Percentiles rank a stretch among this genome's conserved stretches.
phyloP scores from a whole-genome alignment of 2,797 vertebrate genomes.

The Urocyon cinereoargenteus region DNA sequence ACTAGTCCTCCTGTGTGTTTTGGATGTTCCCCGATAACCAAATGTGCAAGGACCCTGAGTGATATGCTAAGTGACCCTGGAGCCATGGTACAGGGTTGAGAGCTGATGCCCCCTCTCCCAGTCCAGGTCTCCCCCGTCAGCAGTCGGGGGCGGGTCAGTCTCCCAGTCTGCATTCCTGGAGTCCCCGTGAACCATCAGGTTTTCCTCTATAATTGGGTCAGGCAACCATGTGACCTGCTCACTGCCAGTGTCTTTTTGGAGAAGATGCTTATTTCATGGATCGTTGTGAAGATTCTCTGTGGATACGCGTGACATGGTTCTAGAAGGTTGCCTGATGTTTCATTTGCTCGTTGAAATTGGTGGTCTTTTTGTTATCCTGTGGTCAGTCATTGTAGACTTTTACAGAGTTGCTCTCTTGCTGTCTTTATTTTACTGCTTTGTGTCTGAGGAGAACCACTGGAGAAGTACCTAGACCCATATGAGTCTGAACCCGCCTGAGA shows the following conservation, averaged over 20 bases:
- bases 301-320: not conserved
- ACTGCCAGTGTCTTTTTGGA: constrained; percentile 41
- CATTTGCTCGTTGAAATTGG: constrained; percentile 21
- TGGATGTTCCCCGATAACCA: not conserved
- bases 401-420: not conserved
- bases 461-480: not conserved
- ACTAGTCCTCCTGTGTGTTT: not conserved
- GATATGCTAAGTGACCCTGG: not conserved
- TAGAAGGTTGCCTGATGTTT: constrained; percentile 21
- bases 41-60: not conserved
- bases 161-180: not conserved
- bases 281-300: constrained; percentile 58
- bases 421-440: not conserved
- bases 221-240: constrained; percentile 7
- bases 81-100: not conserved
- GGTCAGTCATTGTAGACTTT: not conserved
- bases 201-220: constrained; percentile 30
- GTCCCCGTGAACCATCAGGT: not conserved
- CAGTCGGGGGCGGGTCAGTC: not conserved
- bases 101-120: not conserved
- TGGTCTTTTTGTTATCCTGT: not conserved
- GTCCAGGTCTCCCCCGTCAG: not conserved
- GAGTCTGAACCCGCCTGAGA: not conserved
- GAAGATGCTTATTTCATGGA: constrained; percentile 57
- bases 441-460: not conserved